Conservation (phyloP, 2,113 vertebrate species). For the Rhabdomys dilectus region DNA sequence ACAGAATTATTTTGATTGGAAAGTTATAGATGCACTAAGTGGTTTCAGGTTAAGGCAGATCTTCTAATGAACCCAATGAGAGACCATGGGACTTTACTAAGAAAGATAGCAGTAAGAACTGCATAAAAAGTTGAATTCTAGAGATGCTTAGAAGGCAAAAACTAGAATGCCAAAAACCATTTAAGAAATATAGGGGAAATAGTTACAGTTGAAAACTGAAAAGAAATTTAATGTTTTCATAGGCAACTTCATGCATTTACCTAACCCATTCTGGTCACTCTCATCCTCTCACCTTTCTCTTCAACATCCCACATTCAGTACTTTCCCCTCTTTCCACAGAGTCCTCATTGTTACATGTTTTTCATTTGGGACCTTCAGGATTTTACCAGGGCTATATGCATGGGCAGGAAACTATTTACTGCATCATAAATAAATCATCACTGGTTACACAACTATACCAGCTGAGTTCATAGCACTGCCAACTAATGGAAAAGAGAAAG, state of each 20-base stretch:
- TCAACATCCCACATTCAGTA: too few species aligned
- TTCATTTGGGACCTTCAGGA: neutral
- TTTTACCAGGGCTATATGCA: neutral
- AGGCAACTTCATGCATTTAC: too few species aligned
- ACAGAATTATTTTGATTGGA: neutral
- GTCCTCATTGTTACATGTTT: too few species aligned
- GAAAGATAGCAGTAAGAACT: rapidly evolving
- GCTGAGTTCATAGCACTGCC: neutral
- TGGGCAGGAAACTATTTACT: too few species aligned
- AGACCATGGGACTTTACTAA: neutral
- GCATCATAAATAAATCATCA: too few species aligned
- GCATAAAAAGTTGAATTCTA: neutral
- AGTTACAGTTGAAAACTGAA: neutral
- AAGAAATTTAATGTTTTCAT: neutral
- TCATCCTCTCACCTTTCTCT: neutral
- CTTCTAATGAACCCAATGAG: neutral
- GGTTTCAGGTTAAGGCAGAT: neutral
- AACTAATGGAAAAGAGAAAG: neutral
- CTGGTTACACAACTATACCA: too few species aligned
- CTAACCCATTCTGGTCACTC: neutral
- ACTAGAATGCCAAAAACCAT: neutral
- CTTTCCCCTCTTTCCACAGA: too few species aligned
- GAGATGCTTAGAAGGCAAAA: neutral
- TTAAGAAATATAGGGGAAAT: neutral
- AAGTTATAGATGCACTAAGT: neutral